Conservation (phyloP, 1,140 invertebrate species). For the Drosophila simulans region DNA sequence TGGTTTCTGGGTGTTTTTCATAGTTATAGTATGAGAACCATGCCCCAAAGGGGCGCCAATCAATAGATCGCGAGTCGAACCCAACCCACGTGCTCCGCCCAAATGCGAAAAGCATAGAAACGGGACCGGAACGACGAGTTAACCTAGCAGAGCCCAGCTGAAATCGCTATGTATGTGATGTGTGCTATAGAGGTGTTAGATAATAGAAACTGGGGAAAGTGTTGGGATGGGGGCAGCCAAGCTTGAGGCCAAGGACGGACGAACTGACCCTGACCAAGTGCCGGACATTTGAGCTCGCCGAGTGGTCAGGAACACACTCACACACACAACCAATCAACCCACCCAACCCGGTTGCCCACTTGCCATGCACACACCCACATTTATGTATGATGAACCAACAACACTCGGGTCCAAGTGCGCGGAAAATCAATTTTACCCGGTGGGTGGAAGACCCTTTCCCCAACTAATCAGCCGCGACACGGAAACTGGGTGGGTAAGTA, state of each 20-base stretch:
- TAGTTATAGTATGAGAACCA: slow-evolving; percentile 24
- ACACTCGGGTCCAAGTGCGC: slow-evolving; percentile 5
- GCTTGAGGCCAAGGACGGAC: slow-evolving; percentile 39
- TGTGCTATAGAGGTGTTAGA: slow-evolving; percentile 32
- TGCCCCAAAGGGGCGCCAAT: slow-evolving; percentile 8
- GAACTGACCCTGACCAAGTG: slow-evolving; percentile 45
- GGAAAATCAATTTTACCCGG: slow-evolving; percentile 69
- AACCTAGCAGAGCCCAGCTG: slow-evolving; percentile 41
- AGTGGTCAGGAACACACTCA: slow-evolving; percentile 60
- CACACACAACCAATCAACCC: neutral
- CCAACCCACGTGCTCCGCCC: slow-evolving; percentile 26
- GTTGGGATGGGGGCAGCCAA: neutral
- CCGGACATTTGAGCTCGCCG: slow-evolving; percentile 19
- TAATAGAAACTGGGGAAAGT: slow-evolving; percentile 23
- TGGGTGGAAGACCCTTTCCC: slow-evolving; percentile 32
- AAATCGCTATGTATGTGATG: slow-evolving; percentile 1
- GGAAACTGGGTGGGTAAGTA: neutral
- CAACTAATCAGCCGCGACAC: slow-evolving; percentile 4
- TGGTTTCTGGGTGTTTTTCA: neutral
- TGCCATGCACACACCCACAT: slow-evolving; percentile 8
- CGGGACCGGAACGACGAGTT: slow-evolving; percentile 4
- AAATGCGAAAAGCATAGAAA: neutral
- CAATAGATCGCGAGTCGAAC: slow-evolving; percentile 23
- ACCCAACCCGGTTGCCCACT: neutral
- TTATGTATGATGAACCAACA: neutral